Base-by-base conservation (phyloP, 2,113 vertebrate species). In the Monopterus albus region DNA sequence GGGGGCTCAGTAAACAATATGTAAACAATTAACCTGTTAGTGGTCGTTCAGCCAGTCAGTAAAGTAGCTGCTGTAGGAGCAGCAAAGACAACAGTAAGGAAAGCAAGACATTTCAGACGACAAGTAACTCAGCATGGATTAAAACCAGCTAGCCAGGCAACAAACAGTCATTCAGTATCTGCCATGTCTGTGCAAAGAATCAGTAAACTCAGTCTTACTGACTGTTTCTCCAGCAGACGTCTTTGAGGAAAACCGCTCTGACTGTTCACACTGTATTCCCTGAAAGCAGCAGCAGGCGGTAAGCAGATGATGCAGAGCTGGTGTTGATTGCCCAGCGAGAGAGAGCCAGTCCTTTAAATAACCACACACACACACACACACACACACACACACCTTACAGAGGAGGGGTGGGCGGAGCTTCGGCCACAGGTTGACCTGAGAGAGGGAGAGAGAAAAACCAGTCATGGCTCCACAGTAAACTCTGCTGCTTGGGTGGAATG, bases 331-430 rank as follows among this genome's bases (percentile, higher is more conserved):
- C 72, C 67, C 68, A 53, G 68, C 4, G 40, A 68, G 70, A 69
- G 62, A 56, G 70, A 81, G 51, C 14, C 50, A 26, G 75, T 64
- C 35, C 78, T 79, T 84, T 85, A 85, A 81, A 83, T 87, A 81
- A 76, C 36, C 60, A 67, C 77, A 15, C 50, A 0, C 59, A 3
- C 67, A 20, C 64, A 28, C 60, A 29, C 72, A 21, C 69, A 62
- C 79, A 66, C 75, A 42, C 66, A 49, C 52, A 67, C 66, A 72
- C 71, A 57, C 31, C 58, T 38, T n/a, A n/a, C n/a, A 50, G 46
- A 23, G 25, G 47, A 57, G 42, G 52, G 42, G 56, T 42, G 43
- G 86, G 87, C 51, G 78, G 82, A 42, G 85, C 67, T 33, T 72
- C 47, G 14, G 25, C 31, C n/a, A 53, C 56, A 72, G 79, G 72